Evolutionary conservation across 2,888 invertebrate genomes (phyloP), one percentile per base, ranked within the genome.

Genomic region (Drosophila demipolita): DNA sequence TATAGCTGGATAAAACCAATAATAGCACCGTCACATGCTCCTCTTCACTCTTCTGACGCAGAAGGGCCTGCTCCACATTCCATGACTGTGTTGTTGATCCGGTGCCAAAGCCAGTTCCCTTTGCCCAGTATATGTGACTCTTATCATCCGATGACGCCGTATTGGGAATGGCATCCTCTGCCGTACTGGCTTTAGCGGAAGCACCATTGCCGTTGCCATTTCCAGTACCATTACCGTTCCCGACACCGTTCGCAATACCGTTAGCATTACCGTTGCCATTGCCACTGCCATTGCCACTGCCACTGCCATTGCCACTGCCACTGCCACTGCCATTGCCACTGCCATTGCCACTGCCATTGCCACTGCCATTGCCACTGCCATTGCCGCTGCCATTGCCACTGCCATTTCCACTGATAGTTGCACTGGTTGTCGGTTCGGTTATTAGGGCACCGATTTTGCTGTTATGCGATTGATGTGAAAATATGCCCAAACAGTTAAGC

Each of bases 51-150:
- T 96, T 95, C 92, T 98, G 98, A 15, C 98, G 94, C 75, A 97
- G 93, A 59, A 99, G 93, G n/a, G 98, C 98, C 91, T 98, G 98
- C 91, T 99, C 98, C 42, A 99, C 97, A 93, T 99, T 98, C 99
- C 99, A 99, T 53, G 97, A 97, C 92, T 98, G 98, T 77, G 97
- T 97, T 15, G 98, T 99, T 29, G 98, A 98, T 32, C 99, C 99
- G 0, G 98, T 98, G 57, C 99, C 99, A 93, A 98, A 99, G 1
- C 99, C 99, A 3, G 99, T 99, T 50, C 98, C 98, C 93, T 99
- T 98, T 0, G 98, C 98, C 98, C 98, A 98, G 93, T 98, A 97
- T 79, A 96, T 94, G 90, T 97, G 97, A 42, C 95, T 95, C 90
- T 96, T 96, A 80, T 96, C 95, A 85, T 96, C 95, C 33, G 94